phyloP scores from a whole-genome alignment of 2,888 invertebrate genomes.

The Nesidiocoris tenuis region DNA sequence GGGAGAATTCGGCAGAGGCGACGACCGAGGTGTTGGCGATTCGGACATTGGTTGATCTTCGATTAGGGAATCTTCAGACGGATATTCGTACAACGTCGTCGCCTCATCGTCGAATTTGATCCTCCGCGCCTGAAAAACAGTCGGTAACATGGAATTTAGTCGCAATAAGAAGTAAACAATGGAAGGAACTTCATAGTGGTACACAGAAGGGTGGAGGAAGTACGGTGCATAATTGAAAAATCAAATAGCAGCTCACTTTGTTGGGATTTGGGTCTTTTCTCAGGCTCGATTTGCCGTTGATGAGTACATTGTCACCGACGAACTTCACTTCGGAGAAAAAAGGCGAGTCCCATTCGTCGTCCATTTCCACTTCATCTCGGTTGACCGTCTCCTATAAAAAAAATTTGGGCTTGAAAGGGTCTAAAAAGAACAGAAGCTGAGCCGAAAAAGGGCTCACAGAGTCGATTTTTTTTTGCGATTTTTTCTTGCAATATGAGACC shows the following conservation, averaged over 20 bases:
- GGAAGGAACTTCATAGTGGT: too few species aligned
- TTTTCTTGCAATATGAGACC: too few species aligned
- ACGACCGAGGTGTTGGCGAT: constrained; percentile 53
- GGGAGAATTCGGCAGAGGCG: constrained; percentile 14
- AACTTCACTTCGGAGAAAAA: constrained; percentile 81
- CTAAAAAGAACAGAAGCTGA: too few species aligned
- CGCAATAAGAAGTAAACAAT: not conserved
- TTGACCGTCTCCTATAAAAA: constrained; percentile 15
- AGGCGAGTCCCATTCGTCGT: constrained; percentile 61
- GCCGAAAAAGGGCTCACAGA: too few species aligned
- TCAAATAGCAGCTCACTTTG: constrained; percentile 65
- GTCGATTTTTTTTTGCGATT: too few species aligned
- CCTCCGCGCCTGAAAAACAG: constrained; percentile 63
- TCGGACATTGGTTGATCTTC: constrained; percentile 58
- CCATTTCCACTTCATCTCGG: constrained; percentile 54
- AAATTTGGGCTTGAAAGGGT: too few species aligned
- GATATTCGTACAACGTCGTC: constrained; percentile 89
- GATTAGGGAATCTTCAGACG: constrained; percentile 80
- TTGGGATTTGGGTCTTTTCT: constrained; percentile 62
- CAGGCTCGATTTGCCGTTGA: constrained; percentile 84
- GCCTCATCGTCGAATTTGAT: constrained; percentile 87
- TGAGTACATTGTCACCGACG: constrained; percentile 84
- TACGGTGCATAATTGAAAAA: too few species aligned
- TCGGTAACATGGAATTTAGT: too few species aligned
- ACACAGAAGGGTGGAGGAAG: too few species aligned